Percentiles rank a stretch among this genome's conserved stretches.
Conservation (phyloP, 2,797 vertebrate genomes). For the Pseudochaenichthys georgianus region DNA sequence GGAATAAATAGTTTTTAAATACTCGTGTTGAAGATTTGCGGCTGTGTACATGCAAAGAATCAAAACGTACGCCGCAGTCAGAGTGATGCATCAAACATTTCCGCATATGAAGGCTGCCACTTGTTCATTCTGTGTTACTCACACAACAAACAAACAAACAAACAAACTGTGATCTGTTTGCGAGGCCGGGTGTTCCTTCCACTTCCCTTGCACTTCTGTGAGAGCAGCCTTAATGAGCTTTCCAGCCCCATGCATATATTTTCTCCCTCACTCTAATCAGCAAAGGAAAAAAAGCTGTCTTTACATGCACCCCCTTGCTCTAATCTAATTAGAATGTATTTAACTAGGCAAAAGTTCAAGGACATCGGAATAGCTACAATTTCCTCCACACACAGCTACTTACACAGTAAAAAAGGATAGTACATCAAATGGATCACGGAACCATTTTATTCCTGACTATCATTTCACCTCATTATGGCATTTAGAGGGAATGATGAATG, state of each 20-base stretch:
- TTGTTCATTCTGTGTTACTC: slow-evolving; percentile 51
- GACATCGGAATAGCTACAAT: slow-evolving; percentile 64
- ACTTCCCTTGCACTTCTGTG: slow-evolving; percentile 47
- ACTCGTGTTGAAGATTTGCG: slow-evolving; percentile 29
- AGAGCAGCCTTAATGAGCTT: slow-evolving; percentile 72
- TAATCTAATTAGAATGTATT: slow-evolving; percentile 83
- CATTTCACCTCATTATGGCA: slow-evolving; percentile 61
- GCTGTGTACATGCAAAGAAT: slow-evolving; percentile 49
- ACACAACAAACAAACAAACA: slow-evolving; percentile 49
- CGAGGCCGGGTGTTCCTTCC: slow-evolving; percentile 53
- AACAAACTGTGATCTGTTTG: slow-evolving; percentile 44
- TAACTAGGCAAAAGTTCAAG: slow-evolving; percentile 78
- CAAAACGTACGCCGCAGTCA: slow-evolving; percentile 47
- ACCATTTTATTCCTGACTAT: slow-evolving; percentile 50
- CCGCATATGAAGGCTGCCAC: slow-evolving; percentile 15
- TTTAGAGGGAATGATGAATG: slow-evolving; percentile 60
- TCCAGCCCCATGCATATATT: slow-evolving; percentile 64
- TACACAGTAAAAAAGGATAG: slow-evolving; percentile 28
- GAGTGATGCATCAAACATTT: slow-evolving; percentile 34
- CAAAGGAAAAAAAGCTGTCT: slow-evolving; percentile 71
- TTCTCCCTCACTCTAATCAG: slow-evolving; percentile 75
- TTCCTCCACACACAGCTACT: slow-evolving; percentile 46
- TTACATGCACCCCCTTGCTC: slow-evolving; percentile 63
- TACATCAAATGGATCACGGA: slow-evolving; percentile 40
- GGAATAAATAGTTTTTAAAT: slow-evolving; percentile 46